Percentiles rank a stretch among this genome's conserved stretches.
Conservation (phyloP, 2,113 vertebrate species). For the Hoplias malabaricus region DNA sequence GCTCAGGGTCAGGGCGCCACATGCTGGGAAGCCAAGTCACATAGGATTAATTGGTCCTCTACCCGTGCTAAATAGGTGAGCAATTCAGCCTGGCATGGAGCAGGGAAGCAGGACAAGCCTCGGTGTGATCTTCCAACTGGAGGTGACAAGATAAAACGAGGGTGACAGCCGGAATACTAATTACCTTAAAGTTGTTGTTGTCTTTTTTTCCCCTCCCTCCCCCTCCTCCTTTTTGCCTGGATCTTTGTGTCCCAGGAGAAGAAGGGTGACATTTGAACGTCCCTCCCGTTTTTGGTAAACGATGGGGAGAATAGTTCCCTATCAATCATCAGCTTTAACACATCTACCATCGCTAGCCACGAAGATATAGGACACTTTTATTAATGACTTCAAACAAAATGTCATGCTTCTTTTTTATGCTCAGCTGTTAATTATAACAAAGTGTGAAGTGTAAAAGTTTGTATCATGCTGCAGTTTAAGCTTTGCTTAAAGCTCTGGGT, state of each 20-base stretch:
- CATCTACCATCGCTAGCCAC: constrained; percentile 17
- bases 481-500: not conserved
- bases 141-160: constrained; percentile 49
- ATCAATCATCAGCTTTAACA: constrained; percentile 22
- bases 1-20: constrained; percentile 11
- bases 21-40: constrained; percentile 43
- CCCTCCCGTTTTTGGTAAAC: constrained; percentile 27
- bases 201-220: constrained; percentile 30
- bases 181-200: constrained; percentile 54
- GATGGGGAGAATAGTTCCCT: constrained; percentile 35
- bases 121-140: not conserved
- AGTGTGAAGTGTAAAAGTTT: constrained; percentile 6
- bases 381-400: constrained; percentile 46
- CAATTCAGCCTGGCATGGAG: constrained; percentile 17
- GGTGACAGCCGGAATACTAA: constrained; percentile 62
- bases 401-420: constrained; percentile 38
- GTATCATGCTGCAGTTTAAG: not conserved
- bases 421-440: constrained; percentile 24
- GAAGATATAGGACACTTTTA: constrained; percentile 19
- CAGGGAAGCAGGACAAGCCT: not conserved
- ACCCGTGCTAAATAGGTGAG: constrained; percentile 32
- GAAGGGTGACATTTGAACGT: constrained; percentile 41
- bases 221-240: constrained; percentile 4
- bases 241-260: constrained; percentile 11
- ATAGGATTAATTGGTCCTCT: constrained; percentile 50